These are phyloP conservation scores for Morus bassanus DNA, from an alignment of 2,797 vertebrate genomes.

Conservation along the genomic window DNA sequence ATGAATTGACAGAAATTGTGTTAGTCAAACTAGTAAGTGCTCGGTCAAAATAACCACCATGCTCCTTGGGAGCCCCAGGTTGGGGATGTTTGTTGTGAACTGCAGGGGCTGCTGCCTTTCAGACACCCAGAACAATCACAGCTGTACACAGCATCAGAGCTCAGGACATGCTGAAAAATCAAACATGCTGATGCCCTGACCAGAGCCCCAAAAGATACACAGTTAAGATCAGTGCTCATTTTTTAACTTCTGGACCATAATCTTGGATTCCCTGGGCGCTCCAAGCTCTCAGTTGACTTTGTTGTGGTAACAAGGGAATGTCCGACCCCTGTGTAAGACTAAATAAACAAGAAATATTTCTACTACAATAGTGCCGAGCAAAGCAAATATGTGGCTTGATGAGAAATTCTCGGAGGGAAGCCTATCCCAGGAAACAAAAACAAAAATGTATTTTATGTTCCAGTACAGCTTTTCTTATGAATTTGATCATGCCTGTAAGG, in stretches of 20 bases:
- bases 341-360: slow-evolving; percentile 51
- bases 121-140: background rate
- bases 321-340: background rate
- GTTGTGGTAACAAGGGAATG: background rate
- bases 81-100: background rate
- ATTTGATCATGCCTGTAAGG: background rate
- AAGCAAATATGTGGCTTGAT: slow-evolving; percentile 2
- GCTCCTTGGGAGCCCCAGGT: background rate
- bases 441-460: background rate
- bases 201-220: background rate
- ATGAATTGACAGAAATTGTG: background rate
- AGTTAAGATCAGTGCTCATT: background rate
- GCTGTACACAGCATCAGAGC: background rate
- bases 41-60: background rate
- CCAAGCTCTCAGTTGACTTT: background rate
- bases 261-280: background rate
- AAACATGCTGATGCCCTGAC: background rate
- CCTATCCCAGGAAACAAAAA: background rate
- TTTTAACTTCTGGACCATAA: background rate
- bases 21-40: background rate
- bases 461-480: background rate
- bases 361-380: slow-evolving; percentile 7
- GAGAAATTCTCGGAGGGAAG: slow-evolving; percentile 8
- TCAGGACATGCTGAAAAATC: background rate
- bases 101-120: background rate